Base-by-base conservation (phyloP, 2,797 vertebrate genomes). In the Protosalanx chinensis region DNA sequence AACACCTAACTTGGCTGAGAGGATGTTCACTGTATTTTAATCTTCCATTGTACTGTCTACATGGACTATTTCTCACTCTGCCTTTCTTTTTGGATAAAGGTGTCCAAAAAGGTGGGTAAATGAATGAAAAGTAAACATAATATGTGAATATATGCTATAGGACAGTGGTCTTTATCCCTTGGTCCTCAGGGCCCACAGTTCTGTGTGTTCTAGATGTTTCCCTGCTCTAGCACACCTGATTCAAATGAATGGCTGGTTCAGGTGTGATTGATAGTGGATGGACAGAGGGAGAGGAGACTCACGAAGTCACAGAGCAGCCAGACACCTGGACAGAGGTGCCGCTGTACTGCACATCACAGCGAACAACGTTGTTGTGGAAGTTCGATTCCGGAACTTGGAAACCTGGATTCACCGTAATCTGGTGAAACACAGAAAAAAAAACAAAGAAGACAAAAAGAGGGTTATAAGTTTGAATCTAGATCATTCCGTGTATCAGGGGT, bases 351-450 rank as follows among this genome's bases (percentile, higher is more conserved):
- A 95, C 68, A 2, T 94, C 91, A 51, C 94, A 95, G 0, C 87
- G 92, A 12, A 88, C 92, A 0, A 93, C 56, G 59, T 95, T 95
- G 86, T 95, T 95, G 66, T 84, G 88, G 70, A 84, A 93, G 88
- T 93, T 90, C 15, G 91, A 93, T 82, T 95, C 94, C 18, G 89
- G 84, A 32, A 95, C 92, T 57, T 91, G 85, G 79, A 90, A 90
- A n/a, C 79, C 84, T 0, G 94, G 94, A 70, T 95, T 95, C 10
- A 94, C 93, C 0, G 91, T 92, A 64, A 95, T 88, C 94, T 95
- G 37, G 12, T 12, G 71, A 56, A 65, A 58, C 7, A 53, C 16
- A 78, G 12, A 37, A 53, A 58, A 18, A 2, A 57, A 12, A 18
- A 60, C 4, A 33, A 16, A 20, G 2, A 46, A 23, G 16, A 30